These are phyloP conservation scores for Echinometra lucunter DNA, from an alignment of 53 echinoderm and acorn worm genomes.

Conservation along the genomic window DNA sequence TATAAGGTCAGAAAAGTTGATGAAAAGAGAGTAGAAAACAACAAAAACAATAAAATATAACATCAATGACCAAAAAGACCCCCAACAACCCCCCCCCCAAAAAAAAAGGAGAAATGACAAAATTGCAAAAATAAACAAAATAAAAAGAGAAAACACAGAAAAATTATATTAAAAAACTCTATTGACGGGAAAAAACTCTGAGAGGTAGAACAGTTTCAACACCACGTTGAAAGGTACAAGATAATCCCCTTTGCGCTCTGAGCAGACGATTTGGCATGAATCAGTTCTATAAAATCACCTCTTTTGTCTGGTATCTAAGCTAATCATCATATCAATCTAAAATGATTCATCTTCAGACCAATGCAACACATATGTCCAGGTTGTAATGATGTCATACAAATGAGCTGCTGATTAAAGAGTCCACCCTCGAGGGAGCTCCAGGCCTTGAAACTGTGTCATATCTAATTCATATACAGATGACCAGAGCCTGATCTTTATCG, in stretches of 20 bases:
- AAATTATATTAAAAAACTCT: too few species aligned
- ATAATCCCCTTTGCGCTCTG: neutral
- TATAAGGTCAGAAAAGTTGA: too few species aligned
- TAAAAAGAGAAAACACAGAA: too few species aligned
- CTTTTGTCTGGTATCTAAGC: slow-evolving; percentile 37
- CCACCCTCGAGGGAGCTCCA: neutral
- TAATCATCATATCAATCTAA: neutral
- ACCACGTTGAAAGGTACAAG: too few species aligned
- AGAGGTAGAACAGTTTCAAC: too few species aligned
- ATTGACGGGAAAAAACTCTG: too few species aligned
- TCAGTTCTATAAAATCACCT: slow-evolving; percentile 24
- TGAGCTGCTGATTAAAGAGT: slow-evolving; percentile 1
- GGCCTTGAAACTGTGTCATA: slow-evolving; percentile 25
- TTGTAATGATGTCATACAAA: slow-evolving; percentile 45
- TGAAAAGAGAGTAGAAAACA: too few species aligned
- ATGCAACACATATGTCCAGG: slow-evolving; percentile 50
- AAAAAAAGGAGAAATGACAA: too few species aligned
- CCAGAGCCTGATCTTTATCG: slow-evolving; percentile 34
- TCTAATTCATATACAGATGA: slow-evolving; percentile 27
- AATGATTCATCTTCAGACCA: slow-evolving; percentile 10
- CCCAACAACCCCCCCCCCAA: too few species aligned
- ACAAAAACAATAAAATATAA: too few species aligned
- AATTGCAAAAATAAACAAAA: too few species aligned
- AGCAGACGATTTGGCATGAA: neutral
- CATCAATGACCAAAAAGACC: too few species aligned